Conservation (phyloP, 2,888 invertebrate species). For the Papilio protenor region DNA sequence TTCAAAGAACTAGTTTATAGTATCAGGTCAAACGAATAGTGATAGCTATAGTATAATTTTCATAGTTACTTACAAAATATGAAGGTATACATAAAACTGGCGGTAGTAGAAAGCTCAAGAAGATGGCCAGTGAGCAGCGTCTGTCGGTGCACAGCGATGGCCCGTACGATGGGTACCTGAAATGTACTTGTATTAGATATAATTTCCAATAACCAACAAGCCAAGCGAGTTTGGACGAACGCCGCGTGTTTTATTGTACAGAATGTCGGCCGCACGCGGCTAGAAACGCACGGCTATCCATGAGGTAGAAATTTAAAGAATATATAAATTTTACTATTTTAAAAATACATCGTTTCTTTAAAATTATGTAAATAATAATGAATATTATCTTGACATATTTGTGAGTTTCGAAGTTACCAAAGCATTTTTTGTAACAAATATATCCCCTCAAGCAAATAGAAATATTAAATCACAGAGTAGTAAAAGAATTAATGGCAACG, state of each 20-base stretch:
- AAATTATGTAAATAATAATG: not conserved
- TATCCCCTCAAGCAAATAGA: not conserved
- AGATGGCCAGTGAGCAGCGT: conserved; percentile 90
- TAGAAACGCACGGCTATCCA: not conserved
- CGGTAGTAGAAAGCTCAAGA: conserved; percentile 72
- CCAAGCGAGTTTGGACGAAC: not conserved
- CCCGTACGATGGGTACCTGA: conserved; percentile 53
- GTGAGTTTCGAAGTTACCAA: not conserved
- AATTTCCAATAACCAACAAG: not conserved
- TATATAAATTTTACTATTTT: too few species aligned
- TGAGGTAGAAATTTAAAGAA: not conserved
- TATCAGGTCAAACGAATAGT: too few species aligned
- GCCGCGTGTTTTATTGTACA: not conserved
- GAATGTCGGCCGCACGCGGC: not conserved
- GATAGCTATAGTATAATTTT: too few species aligned
- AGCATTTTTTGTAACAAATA: not conserved
- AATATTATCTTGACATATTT: not conserved
- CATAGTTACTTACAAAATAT: conserved; percentile 85
- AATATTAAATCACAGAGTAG: not conserved
- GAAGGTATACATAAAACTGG: conserved; percentile 93
- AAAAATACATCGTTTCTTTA: not conserved
- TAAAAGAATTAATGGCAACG: conserved; percentile 16
- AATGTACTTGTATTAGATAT: not conserved
- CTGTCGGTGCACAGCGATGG: conserved; percentile 86
- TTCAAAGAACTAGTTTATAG: too few species aligned